Evolutionary conservation across 2,888 invertebrate species (phyloP).

Genomic region (Podabrus alpinus): DNA sequence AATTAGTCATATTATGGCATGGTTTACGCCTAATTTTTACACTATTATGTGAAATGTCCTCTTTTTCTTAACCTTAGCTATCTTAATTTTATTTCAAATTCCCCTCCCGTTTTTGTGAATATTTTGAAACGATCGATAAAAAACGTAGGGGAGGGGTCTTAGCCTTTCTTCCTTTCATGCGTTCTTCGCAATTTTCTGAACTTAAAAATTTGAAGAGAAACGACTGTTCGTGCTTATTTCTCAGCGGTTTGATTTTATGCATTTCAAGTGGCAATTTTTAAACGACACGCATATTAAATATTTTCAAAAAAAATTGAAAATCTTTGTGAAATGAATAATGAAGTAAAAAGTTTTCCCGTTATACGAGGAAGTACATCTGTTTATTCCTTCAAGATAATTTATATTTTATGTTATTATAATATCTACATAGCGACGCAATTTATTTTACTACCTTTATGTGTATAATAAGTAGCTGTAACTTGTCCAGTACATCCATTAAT

Average conservation of each 20-base stretch:
- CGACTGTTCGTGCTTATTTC: background rate
- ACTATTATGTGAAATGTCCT: too few relatives aligned
- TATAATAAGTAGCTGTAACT: background rate
- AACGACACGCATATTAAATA: background rate
- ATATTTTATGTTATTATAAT: background rate
- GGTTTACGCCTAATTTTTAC: too few relatives aligned
- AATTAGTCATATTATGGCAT: too few relatives aligned
- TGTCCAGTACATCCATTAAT: background rate
- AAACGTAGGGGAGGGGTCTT: too few relatives aligned
- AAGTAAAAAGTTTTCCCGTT: background rate
- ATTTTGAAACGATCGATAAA: too few relatives aligned
- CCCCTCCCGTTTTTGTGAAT: too few relatives aligned
- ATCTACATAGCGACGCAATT: background rate
- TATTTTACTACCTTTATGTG: background rate
- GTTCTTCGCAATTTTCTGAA: background rate
- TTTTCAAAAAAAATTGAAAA: background rate
- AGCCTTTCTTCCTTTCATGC: background rate
- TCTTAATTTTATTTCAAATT: too few relatives aligned
- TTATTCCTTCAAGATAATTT: background rate
- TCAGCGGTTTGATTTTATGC: background rate
- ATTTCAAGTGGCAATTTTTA: background rate
- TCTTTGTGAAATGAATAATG: background rate
- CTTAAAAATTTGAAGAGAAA: background rate
- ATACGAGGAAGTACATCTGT: background rate
- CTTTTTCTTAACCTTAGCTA: too few relatives aligned